Evolutionary conservation across 2,888 invertebrate genomes (phyloP), one percentile per base, ranked within the genome.

Genomic region (Melanostoma mellinum): DNA sequence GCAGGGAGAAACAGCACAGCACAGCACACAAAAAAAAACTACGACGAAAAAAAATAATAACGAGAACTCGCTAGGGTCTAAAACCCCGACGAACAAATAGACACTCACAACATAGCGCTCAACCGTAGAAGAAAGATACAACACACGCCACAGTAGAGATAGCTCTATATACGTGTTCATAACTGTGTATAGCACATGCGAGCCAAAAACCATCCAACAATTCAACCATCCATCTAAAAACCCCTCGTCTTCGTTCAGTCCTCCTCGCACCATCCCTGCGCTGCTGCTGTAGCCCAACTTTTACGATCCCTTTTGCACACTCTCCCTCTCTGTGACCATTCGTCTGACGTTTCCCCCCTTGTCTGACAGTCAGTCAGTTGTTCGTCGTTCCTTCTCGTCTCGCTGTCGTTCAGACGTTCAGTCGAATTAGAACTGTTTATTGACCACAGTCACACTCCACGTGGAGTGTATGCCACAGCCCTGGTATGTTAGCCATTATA

Each of bases 391-490:
- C 3, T 52, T n/a, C 20, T 38, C 50, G 32, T 42, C 50, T 48
- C 48, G 35, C 3, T 42, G 58, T 58, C 42, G 50, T 63, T 44
- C 63, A n/a, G n/a, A n/a, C n/a, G 63, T 73, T 79, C 71, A 65
- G 84, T 79, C 79, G 71, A 74, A 84, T 84, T 84, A 84, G 79
- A 84, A 84, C 84, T 84, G 84, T 84, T 84, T 84, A 84, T 84
- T 84, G 84, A 84, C 84, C 84, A 84, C 84, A 84, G 84, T 79
- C 84, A 79, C 84, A 79, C 84, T 84, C 84, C 84, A 84, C 84
- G 84, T 84, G 84, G 84, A 84, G 84, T 84, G 79, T 74, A 84
- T 79, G 79, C 84, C 78, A 71, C 84, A 84, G 78, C 65, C 84
- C 84, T 79, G 84, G 84, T 79, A 84, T 84, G 84, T 84, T 84